Evolutionary conservation across 2,888 invertebrate genomes (phyloP), one percentile per base, ranked within the genome.

Genomic region (Macropis europaea): DNA sequence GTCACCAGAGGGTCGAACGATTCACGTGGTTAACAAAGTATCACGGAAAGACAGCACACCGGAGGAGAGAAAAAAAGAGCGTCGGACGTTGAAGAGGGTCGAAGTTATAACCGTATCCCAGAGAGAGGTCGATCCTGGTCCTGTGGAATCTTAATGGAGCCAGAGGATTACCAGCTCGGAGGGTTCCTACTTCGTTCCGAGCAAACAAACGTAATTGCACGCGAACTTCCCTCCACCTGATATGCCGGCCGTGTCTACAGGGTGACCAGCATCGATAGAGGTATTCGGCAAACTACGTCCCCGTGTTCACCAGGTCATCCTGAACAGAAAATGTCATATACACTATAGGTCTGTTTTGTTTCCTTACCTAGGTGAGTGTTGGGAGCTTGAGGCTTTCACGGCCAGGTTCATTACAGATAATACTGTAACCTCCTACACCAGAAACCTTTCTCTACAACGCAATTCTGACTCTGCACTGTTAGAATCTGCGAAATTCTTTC

Each of bases 121-220:
- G 74, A 71, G 72, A 72, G 68, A 76, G 84, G 79, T 79, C 81
- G 80, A 84, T 82, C 77, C 73, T 67, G 48, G 71, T 72, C 75
- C 72, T 62, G 38, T 79, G 81, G 84, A 84, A 86, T 86, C 83
- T 84, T 86, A 85, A 86, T 84, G 84, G 84, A 84, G 67, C 73
- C 68, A 26, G 66, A 70, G 77, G 80, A 85, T 84, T 81, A 77
- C 79, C 77, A 50, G 73, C 53, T 73, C 69, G 66, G 45, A 36
- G 57, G 38, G 56, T 43, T 42, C 38, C 52, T 42, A 66, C 68
- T 47, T 62, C 74, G 45, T 68, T 72, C 50, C 57, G 63, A 67
- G 78, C 84, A 84, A 84, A 83, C 82, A 82, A 79, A 81, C 81
- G 81, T 84, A 86, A 86, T 86, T 85, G 82, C 84, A 77, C 77